Conservation (phyloP, 1,140 invertebrate species). For the Trichonephila clavipes region DNA sequence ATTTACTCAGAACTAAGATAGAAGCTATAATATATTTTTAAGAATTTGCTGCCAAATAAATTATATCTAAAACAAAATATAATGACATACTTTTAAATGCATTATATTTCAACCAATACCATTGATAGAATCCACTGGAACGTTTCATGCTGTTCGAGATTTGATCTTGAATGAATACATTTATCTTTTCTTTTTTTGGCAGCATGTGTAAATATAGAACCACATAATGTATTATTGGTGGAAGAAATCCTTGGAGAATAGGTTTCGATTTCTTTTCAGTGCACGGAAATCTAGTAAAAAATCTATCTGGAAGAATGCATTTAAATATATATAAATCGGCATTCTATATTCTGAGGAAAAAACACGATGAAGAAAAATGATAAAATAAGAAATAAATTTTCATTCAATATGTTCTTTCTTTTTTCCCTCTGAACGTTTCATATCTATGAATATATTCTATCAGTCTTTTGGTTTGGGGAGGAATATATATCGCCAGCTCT, state of each 20-base stretch:
- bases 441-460: conserved; percentile 12
- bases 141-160: not conserved
- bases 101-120: too few relatives aligned
- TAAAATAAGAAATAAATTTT: conserved; percentile 5
- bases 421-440: not conserved
- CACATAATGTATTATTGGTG: not conserved
- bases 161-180: not conserved
- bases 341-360: not conserved
- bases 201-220: not conserved
- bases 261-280: not conserved
- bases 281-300: not conserved
- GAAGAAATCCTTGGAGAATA: not conserved
- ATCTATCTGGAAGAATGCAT: not conserved
- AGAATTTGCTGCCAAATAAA: too few relatives aligned
- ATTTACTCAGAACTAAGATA: too few relatives aligned
- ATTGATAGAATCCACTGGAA: not conserved
- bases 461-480: not conserved
- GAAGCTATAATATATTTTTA: too few relatives aligned
- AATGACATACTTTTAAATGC: too few relatives aligned
- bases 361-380: not conserved
- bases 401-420: not conserved
- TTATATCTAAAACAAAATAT: too few relatives aligned
- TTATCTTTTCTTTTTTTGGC: not conserved
- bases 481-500: not conserved
- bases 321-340: conserved; percentile 31